Percentiles rank a stretch among this genome's conserved stretches.
phyloP scores from a whole-genome alignment of 1,140 invertebrate species.

The Drosophila sp. region DNA sequence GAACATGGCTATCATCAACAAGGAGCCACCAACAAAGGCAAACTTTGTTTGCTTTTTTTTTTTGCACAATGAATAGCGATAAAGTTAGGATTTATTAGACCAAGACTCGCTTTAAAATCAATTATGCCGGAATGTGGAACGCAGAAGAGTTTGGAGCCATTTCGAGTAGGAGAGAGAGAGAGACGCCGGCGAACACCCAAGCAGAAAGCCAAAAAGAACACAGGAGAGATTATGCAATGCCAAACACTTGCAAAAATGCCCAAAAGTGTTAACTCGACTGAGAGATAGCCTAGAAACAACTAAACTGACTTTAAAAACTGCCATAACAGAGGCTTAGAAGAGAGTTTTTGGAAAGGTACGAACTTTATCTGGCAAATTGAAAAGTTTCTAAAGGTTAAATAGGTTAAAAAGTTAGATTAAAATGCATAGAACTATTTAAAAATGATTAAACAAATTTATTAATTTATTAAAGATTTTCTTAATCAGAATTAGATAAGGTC shows the following conservation, averaged over 20 bases:
- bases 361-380: no score
- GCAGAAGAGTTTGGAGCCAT: slow-evolving; percentile 36
- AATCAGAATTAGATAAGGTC: no score
- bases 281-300: background rate
- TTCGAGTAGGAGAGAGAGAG: slow-evolving; percentile 2
- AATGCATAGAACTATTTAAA: no score
- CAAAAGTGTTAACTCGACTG: background rate
- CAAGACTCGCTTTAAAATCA: slow-evolving; percentile 80
- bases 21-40: slow-evolving; percentile 32
- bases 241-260: slow-evolving; percentile 64
- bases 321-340: background rate
- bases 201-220: slow-evolving; percentile 49
- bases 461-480: no score
- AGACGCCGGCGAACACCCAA: slow-evolving; percentile 70
- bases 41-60: slow-evolving; percentile 24
- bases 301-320: background rate
- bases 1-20: slow-evolving; percentile 31
- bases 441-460: no score
- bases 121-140: slow-evolving; percentile 83
- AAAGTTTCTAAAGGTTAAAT: no score
- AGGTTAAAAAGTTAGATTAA: no score
- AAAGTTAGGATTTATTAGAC: slow-evolving; percentile 83
- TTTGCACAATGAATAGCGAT: slow-evolving; percentile 70
- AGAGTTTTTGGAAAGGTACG: background rate
- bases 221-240: slow-evolving; percentile 73